Percentiles rank a stretch among this genome's conserved stretches.
Conservation (phyloP, 64 coral and sea anemone species). For the Pocillopora verrucosa region DNA sequence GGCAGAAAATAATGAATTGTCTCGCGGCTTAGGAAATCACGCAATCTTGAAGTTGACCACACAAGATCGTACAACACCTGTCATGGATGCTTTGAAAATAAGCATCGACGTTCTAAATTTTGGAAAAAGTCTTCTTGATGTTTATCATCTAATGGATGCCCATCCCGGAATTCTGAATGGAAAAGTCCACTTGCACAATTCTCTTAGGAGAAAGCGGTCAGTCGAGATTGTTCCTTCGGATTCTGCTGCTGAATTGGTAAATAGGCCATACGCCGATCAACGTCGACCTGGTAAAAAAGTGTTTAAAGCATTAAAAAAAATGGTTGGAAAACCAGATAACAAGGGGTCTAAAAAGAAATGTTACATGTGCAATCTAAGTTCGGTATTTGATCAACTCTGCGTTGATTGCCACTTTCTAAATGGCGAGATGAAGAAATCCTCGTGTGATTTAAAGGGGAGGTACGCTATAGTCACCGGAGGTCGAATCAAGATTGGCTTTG, state of each 20-base stretch:
- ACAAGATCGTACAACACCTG: neutral
- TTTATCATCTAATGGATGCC: constrained; percentile 10
- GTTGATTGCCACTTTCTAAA: neutral
- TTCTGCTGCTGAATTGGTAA: neutral
- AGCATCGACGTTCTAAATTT: constrained; percentile 6
- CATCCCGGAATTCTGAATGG: constrained; percentile 10
- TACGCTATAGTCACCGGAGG: constrained; percentile 32
- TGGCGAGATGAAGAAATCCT: constrained; percentile 1
- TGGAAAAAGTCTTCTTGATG: constrained; percentile 20
- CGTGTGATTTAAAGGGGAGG: constrained; percentile 30
- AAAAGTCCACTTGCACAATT: neutral
- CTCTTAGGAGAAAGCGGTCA: constrained; percentile 4
- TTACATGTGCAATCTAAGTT: constrained; percentile 12
- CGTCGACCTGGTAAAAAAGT: constrained; percentile 18
- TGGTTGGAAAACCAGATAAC: neutral
- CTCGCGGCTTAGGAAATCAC: neutral
- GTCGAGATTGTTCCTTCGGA: neutral
- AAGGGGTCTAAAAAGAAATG: neutral
- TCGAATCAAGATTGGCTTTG: constrained; percentile 34
- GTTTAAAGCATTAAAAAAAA: constrained; percentile 14
- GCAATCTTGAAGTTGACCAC: constrained; percentile 5
- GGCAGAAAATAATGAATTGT: neutral
- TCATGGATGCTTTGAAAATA: neutral
- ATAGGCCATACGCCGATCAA: neutral
- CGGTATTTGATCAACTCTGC: neutral